A percentile compares a stretch with the other conserved stretches of the same genome.
Conservation (phyloP, 2,113 vertebrate genomes). For the Ammospiza caudacuta region DNA sequence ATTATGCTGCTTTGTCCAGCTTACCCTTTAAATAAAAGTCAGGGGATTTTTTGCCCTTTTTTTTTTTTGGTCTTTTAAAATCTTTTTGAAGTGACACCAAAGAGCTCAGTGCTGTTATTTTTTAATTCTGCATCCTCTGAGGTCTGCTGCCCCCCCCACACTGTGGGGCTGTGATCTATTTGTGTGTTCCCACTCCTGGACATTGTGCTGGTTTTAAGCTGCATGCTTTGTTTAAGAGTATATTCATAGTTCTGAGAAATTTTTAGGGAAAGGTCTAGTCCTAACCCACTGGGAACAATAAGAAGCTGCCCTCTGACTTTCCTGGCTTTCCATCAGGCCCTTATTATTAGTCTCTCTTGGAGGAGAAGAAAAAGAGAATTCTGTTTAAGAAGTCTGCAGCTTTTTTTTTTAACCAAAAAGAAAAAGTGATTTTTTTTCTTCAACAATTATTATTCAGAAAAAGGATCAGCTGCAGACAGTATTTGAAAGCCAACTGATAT, state of each 20-base stretch:
- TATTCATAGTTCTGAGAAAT: background rate
- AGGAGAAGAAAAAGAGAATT: background rate
- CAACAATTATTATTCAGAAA: background rate
- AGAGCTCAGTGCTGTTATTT: background rate
- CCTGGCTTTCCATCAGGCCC: background rate
- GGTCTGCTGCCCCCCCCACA: background rate
- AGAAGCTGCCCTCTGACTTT: slow-evolving; percentile 3
- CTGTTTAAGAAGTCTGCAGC: background rate
- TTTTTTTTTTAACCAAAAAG: background rate
- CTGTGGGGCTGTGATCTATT: background rate
- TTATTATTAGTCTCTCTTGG: background rate
- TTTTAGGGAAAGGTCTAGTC: background rate
- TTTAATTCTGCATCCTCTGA: background rate
- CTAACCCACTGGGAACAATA: background rate
- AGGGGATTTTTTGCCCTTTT: background rate
- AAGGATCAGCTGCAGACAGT: background rate
- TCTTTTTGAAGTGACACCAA: background rate
- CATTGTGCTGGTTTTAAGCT: background rate
- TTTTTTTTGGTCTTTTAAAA: no score
- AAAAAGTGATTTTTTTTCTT: background rate
- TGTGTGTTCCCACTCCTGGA: background rate
- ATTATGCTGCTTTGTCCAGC: background rate
- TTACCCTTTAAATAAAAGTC: background rate
- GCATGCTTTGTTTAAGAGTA: background rate
- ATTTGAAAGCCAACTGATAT: background rate